Evolutionary conservation across 1,140 invertebrate genomes (phyloP).

Genomic region (fruit fly (Drosophila melanogaster)): Release_6_plus_ISO1_MT NT_033777.3:11573501-11574000

Average conservation of each 20-base stretch:
- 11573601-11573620: constrained; percentile 56
- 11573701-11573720: constrained; percentile 42
- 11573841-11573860: constrained; percentile 60
- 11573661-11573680: constrained; percentile 57
- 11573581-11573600: constrained; percentile 50
- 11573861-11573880: constrained; percentile 49
- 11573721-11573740: constrained; percentile 62
- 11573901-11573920: neutral
- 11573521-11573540: constrained; percentile 51
- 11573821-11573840: constrained; percentile 53
- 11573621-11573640: constrained; percentile 34
- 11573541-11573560: constrained; percentile 30
- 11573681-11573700: constrained; percentile 52
- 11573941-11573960: constrained; percentile 13
- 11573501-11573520: constrained; percentile 87
- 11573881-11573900: neutral
- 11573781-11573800: constrained; percentile 53
- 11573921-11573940: constrained; percentile 53
- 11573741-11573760: constrained; percentile 65
- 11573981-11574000: constrained; percentile 53
- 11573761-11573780: constrained; percentile 59
- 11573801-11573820: constrained; percentile 63
- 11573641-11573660: constrained; percentile 60
- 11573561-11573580: constrained; percentile 45
- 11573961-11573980: constrained; percentile 28